phyloP scores from a whole-genome alignment of 2,113 vertebrate species.

The Willisornis vidua region DNA sequence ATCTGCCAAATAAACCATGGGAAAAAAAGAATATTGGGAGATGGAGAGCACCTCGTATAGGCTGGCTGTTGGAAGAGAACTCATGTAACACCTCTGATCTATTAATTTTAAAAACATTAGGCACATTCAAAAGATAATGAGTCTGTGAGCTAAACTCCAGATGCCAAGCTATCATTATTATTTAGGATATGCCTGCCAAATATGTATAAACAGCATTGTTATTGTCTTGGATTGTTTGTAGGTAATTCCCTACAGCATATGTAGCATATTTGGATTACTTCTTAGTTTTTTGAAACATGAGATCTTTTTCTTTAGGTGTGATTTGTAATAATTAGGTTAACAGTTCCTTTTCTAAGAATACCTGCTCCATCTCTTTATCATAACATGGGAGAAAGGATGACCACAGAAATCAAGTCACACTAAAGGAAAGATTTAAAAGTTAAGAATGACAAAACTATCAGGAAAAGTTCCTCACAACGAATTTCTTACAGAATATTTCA shows the following conservation, averaged over 20 bases:
- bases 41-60: background rate
- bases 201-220: background rate
- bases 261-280: background rate
- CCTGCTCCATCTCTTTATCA: background rate
- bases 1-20: background rate
- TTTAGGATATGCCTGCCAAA: background rate
- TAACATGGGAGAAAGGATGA: background rate
- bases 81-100: background rate
- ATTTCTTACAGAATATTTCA: constrained; percentile 9
- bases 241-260: background rate
- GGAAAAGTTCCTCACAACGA: background rate
- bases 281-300: background rate
- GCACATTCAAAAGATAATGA: background rate
- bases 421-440: background rate
- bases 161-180: background rate
- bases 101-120: background rate
- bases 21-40: background rate
- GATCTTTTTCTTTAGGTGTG: background rate
- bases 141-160: background rate
- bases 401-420: background rate
- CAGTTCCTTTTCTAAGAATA: background rate
- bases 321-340: constrained; percentile 2
- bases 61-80: background rate
- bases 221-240: background rate
- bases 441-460: background rate